Base-by-base conservation (phyloP, 2,888 invertebrate species). In the Ptilodon capucinus region DNA sequence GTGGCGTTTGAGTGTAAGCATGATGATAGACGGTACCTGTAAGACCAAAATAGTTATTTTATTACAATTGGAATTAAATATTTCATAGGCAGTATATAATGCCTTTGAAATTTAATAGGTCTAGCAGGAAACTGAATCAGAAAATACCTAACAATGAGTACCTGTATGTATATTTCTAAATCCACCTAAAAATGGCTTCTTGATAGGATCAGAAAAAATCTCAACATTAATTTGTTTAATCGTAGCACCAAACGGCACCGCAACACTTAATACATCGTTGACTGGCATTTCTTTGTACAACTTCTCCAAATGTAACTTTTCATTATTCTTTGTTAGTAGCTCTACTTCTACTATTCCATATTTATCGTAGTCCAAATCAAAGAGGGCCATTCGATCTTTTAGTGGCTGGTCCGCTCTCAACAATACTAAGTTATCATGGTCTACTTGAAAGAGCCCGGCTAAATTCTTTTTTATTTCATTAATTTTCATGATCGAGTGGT, bases 161-260 rank as follows among this genome's bases (percentile, higher is more conserved):
- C 94, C 94, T 46, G 94, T 95, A 43, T 92, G 75, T 60, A 92
- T 92, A 79, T 98, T 93, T 51, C 92, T 91, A 82, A 95, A 98
- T 25, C 98, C 98, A 42, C 97, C 97, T 60, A 95, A 82, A 84
- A 94, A 96, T 0, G 96, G 96, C 74, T 97, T 97, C 34, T 90
- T 74, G 30, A 95, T 94, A 0, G 77, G 78, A 18, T 84, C 78
- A 7, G 77, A 82, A 59, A 89, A 90, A 70, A 92, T 79, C 77
- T 92, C 91, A 11, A 92, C 91, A 59, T 89, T 91, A 7, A 92
- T 71, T 62, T 86, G 81, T 57, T 85, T 90, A 2, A 80, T 30
- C 2, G 78, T 80, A 42, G 60, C 70, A 3, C 90, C 91, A 51
- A 84, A 81, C 0, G 86, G 88, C 16, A 92, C 85, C 48, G 76